Conservation (phyloP, 2,888 invertebrate species). For the Cremastobaeus sp. region DNA sequence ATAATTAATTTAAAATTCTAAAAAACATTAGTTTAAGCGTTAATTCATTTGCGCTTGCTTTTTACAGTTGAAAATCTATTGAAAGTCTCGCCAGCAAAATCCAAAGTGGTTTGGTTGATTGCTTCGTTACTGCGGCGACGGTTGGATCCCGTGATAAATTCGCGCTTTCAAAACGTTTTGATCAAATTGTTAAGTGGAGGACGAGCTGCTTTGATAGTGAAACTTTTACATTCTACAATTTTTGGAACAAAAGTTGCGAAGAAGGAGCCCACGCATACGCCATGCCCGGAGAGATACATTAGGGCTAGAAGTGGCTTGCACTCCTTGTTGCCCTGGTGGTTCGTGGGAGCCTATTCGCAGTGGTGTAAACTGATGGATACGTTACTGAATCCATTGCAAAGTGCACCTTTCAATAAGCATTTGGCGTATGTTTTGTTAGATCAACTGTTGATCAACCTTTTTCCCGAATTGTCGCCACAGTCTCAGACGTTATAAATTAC, state of each 20-base stretch:
- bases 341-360: slow-evolving; percentile 67
- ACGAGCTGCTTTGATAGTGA: slow-evolving; percentile 73
- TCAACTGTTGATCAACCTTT: slow-evolving; percentile 85
- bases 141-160: slow-evolving; percentile 70
- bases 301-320: slow-evolving; percentile 70
- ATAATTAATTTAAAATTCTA: too few relatives aligned
- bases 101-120: slow-evolving; percentile 70
- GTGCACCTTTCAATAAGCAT: slow-evolving; percentile 82
- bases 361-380: slow-evolving; percentile 73
- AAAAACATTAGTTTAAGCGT: too few relatives aligned
- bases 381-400: slow-evolving; percentile 78
- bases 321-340: slow-evolving; percentile 72
- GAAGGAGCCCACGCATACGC: slow-evolving; percentile 47
- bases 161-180: slow-evolving; percentile 67
- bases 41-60: too few relatives aligned
- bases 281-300: slow-evolving; percentile 65
- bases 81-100: slow-evolving; percentile 64
- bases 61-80: slow-evolving; percentile 71
- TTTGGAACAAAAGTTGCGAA: slow-evolving; percentile 61
- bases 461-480: slow-evolving; percentile 82
- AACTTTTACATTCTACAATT: slow-evolving; percentile 70
- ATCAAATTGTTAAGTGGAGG: slow-evolving; percentile 72
- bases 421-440: slow-evolving; percentile 89
- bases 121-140: slow-evolving; percentile 67
- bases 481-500: slow-evolving; percentile 34